These are phyloP conservation scores for Menidia menidia DNA, from an alignment of 2,797 vertebrate species.

Conservation along the genomic window DNA sequence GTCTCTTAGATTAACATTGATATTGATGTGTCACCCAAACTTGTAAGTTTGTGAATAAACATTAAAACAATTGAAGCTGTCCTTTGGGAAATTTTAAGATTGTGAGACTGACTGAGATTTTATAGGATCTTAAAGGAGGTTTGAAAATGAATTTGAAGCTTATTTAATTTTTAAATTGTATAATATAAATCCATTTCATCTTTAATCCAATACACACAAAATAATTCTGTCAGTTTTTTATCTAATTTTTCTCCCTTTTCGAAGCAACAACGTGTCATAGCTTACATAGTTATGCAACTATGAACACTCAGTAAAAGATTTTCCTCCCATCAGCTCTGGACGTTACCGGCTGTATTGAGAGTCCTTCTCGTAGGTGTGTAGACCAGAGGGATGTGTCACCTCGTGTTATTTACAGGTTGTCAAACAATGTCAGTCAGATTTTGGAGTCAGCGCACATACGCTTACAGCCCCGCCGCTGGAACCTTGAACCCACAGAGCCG, in stretches of 20 bases:
- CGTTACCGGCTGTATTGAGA: not conserved
- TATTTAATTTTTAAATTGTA: too few relatives aligned
- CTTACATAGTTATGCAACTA: not conserved
- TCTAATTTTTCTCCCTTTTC: not conserved
- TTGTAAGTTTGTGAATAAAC: too few relatives aligned
- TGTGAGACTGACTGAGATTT: not conserved
- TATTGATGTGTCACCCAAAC: too few relatives aligned
- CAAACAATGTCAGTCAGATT: not conserved
- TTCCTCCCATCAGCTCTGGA: not conserved
- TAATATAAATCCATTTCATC: not conserved
- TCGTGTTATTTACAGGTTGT: constrained; percentile 2
- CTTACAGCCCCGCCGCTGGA: not conserved
- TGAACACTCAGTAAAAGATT: not conserved
- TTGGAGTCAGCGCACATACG: not conserved
- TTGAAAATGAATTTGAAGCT: not conserved
- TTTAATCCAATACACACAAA: not conserved
- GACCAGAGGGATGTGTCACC: not conserved
- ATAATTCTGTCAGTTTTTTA: not conserved
- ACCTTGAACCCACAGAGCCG: not conserved
- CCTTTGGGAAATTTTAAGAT: not conserved
- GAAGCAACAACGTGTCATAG: not conserved
- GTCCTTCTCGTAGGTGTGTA: not conserved
- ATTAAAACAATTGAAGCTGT: too few relatives aligned
- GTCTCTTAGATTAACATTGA: too few relatives aligned
- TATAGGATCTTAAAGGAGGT: not conserved